Evolutionary conservation across 30 jellyfish, hydroid and myxozoan species (phyloP), one percentile per base, ranked within the genome.

Genomic region (Rhopilema esculentum): DNA sequence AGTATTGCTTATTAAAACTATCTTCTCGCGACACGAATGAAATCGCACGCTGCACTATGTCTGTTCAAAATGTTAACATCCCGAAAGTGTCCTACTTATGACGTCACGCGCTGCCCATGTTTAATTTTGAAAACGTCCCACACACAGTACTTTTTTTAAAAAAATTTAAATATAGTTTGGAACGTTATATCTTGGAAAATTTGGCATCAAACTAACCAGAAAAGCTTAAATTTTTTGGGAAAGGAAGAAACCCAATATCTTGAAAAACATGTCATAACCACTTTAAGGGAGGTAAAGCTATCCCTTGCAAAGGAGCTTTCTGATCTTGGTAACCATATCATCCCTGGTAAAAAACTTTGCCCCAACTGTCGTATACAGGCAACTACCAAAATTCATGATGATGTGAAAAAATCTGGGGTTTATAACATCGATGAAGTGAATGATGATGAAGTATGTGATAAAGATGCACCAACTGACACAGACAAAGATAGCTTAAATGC

Each of bases 31-130:
- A 40, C 57, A 40, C 57, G 57, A 40, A 40, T 40, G 57, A 40
- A 40, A 40, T 40, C 57, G 12, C 57, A 40, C 57, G 57, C 57
- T 40, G 57, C 57, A 40, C 57, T 40, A 40, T 40, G 57, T 40
- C 57, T 40, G 57, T 40, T 40, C 57, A 40, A 40, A 40, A 40
- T 40, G 57, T 40, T 40, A 40, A 40, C 57, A 40, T 40, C 57
- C 57, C 57, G 57, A 40, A 40, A 40, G 75, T 22, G 79, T 51
- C 67, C 89, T 57, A 79, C 79, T 49, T 31, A 57, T 79, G 64
- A 79, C 80, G 89, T 79, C 57, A 40, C 57, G 57, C 57, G 57
- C 57, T 12, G 57, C 57, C 57, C 89, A 79, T 66, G 71, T 19
- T 62, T 51, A 79, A 51, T 40, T 57, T 79, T 68, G 33, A 79